phyloP scores from a whole-genome alignment of 2,888 invertebrate genomes.

The Hyles lineata region DNA sequence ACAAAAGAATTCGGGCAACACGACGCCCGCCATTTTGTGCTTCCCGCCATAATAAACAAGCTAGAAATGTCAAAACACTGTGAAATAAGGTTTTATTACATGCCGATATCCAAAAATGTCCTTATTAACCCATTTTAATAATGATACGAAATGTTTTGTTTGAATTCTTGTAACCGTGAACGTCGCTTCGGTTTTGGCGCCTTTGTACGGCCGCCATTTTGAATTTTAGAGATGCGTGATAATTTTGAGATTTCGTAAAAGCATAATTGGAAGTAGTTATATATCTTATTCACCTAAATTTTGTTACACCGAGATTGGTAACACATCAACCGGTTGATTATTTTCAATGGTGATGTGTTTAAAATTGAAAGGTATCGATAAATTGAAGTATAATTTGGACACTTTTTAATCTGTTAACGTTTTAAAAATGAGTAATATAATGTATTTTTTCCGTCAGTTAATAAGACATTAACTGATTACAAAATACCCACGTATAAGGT shows the following conservation, averaged over 20 bases:
- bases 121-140: constrained; percentile 19
- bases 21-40: constrained; percentile 4
- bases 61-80: constrained; percentile 27
- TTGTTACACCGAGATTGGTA: constrained; percentile 55
- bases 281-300: constrained; percentile 40
- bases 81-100: constrained; percentile 15
- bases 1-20: constrained; percentile 24
- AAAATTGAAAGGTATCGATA: constrained; percentile 14
- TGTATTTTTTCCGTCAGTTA: too few species aligned
- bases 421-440: too few species aligned
- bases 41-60: constrained; percentile 22
- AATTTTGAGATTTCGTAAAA: too few species aligned
- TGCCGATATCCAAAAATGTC: constrained; percentile 2
- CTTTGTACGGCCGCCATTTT: constrained; percentile 23
- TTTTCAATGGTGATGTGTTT: constrained; percentile 49
- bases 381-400: background rate
- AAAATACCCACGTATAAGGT: too few species aligned
- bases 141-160: constrained; percentile 19
- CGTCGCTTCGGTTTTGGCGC: background rate
- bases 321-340: constrained; percentile 65
- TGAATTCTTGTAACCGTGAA: background rate
- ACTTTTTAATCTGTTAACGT: too few species aligned
- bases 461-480: too few species aligned
- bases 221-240: constrained; percentile 1
- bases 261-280: too few species aligned